Evolutionary conservation across 2,113 vertebrate species (phyloP), one percentile per base, ranked within the genome.

Genomic region (Mastomys coucha): DNA sequence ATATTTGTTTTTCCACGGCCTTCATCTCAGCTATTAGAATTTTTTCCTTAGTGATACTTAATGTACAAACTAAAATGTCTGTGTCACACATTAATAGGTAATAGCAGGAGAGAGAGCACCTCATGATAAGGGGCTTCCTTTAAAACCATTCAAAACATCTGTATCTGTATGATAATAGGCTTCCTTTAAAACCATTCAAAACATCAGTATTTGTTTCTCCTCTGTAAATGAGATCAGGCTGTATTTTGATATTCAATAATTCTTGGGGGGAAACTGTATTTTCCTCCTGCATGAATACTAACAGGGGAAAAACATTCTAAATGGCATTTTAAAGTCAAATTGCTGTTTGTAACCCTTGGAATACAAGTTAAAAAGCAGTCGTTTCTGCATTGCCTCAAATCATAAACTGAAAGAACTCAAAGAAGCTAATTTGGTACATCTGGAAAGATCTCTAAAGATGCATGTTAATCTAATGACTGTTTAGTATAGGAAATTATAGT

Each of bases 401-500:
- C 93, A 98, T 85, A 94, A 94, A 96, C 75, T 72, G 86, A 95
- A 97, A 96, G 42, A 86, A 89, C 63, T 93, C 91, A 94, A 90
- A 76, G 95, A 96, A 96, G 89, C 86, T 97, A 96, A 97, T 95
- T 97, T 97, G 89, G 75, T 93, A 97, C 94, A 98, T 95, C 97
- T 97, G 97, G 93, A 93, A 92, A 92, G 96, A 95, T 63, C 92
- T 93, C 77, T 92, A 94, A 96, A 89, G 95, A 95, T 97, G 73
- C 94, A 97, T 97, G 96, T 97, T 97, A 97, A 97, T 96, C 89
- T 97, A 98, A 98, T 97, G 96, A 97, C 97, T 98, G 92, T 97
- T 98, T 97, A 95, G 96, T 93, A 91, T 91, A 94, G 89, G 69
- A 97, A 98, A 98, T 98, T 97, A 96, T 86, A 97, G 94, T 84